phyloP scores from a whole-genome alignment of 23 tunicate species.

The Ascidia mentula region DNA sequence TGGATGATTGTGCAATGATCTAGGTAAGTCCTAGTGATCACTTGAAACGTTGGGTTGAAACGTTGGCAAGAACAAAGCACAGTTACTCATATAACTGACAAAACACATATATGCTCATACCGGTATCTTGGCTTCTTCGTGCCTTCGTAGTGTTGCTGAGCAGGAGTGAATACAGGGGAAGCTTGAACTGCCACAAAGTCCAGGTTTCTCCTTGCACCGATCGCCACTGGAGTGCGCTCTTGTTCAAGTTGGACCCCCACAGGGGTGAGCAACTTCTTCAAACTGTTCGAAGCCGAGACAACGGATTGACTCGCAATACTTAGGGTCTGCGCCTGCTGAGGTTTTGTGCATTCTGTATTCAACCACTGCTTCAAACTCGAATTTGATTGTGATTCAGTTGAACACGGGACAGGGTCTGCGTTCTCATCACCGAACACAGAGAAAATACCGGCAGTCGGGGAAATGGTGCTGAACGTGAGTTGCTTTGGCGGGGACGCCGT shows the following conservation, averaged over 20 bases:
- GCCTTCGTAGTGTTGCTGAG: background rate
- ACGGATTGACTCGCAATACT: background rate
- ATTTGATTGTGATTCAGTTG: background rate
- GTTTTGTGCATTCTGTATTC: background rate
- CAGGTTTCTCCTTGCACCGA: background rate
- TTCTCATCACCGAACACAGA: constrained; percentile 21
- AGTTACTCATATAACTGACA: background rate
- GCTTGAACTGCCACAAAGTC: background rate
- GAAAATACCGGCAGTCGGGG: constrained; percentile 37
- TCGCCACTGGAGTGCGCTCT: background rate
- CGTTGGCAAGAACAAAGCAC: background rate
- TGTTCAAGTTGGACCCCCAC: background rate
- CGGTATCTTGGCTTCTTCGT: background rate
- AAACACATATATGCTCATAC: background rate
- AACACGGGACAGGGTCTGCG: background rate
- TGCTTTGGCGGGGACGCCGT: background rate
- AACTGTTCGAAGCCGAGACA: background rate
- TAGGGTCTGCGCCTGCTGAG: background rate
- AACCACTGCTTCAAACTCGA: background rate
- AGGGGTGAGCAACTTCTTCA: background rate
- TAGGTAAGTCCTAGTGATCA: no score
- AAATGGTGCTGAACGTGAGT: constrained; percentile 18
- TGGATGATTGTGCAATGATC: no score
- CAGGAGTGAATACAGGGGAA: background rate
- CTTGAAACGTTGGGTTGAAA: no score